A percentile compares a stretch with the other conserved stretches of the same genome.
These are phyloP conservation scores for Sacculina carcini DNA, from an alignment of 2,888 invertebrate genomes.

Conservation along the genomic window DNA sequence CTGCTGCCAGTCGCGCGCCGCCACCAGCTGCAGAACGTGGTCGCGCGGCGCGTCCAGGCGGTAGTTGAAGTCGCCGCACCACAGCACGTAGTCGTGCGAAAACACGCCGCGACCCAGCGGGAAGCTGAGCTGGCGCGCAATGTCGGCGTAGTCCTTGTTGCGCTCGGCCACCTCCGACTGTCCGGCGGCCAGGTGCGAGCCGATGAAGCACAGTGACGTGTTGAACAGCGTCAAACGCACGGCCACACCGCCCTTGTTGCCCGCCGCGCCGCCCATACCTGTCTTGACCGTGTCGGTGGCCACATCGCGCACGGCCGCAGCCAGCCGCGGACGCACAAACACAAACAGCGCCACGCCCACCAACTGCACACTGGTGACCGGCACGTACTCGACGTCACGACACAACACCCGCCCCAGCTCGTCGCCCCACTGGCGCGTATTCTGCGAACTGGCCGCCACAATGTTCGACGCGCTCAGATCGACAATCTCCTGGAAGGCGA, in stretches of 20 bases:
- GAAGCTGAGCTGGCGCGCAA: conserved; percentile 63
- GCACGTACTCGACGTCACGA: conserved; percentile 58
- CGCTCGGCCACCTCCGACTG: conserved; percentile 83
- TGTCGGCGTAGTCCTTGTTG: conserved; percentile 89
- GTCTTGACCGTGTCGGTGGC: conserved; percentile 92
- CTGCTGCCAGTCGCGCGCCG: conserved; percentile 40
- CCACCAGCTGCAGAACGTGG: conserved; percentile 59
- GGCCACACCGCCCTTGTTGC: conserved; percentile 86
- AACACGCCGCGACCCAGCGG: conserved; percentile 64
- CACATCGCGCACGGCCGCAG: conserved; percentile 69
- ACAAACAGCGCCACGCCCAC: conserved; percentile 94
- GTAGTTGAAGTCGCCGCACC: conserved; percentile 99
- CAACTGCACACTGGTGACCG: conserved; percentile 75
- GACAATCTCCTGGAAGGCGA: conserved; percentile 97
- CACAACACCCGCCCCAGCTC: conserved; percentile 61
- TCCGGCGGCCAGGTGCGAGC: conserved; percentile 96
- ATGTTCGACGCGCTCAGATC: conserved; percentile 96
- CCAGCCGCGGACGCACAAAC: conserved; percentile 66
- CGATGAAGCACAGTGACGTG: conserved; percentile 87
- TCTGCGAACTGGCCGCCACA: conserved; percentile 74
- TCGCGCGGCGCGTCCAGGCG: conserved; percentile 86
- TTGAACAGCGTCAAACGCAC: conserved; percentile 73
- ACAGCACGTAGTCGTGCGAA: conserved; percentile 93
- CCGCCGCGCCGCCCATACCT: conserved; percentile 87
- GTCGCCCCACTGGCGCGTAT: conserved; percentile 81